Evolutionary conservation across 2,797 vertebrate genomes (phyloP), one percentile per base, ranked within the genome.

Genomic region (Huso huso): DNA sequence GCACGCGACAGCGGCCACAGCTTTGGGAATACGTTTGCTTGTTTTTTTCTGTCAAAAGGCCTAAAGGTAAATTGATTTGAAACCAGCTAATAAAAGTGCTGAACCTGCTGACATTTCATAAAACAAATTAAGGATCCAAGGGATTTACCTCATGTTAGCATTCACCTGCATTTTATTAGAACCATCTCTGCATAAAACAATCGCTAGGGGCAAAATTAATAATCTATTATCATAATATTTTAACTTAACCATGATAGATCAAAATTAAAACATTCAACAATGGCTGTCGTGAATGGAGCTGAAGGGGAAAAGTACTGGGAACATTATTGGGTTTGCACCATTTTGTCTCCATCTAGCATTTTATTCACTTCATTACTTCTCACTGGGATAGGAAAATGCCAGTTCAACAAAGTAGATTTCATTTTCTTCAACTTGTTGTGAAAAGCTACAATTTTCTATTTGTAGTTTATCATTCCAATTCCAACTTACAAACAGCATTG

Each of bases 71-170:
- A 82, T 80, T 86, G 82, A 86, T 86, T 87, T 82, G 74, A 76
- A 87, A 73, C 72, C 71, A 79, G 78, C 77, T 82, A 85, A 89
- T 84, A 85, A 88, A 87, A 79, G 70, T 76, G 67, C 79, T 63
- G 86, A 79, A 81, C 78, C 84, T 83, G 82, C 78, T 87, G 86
- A 80, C 79, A 83, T 84, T 82, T 88, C 81, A 79, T 81, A 82
- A 86, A 86, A 74, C 69, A 69, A 84, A 82, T 85, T 83, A 70
- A 18, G 48, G 10, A 55, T 13, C 61, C n/a, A 10, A 18, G 69
- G 65, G 48, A 18, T 7, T 62, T 62, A 10, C 61, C 18, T 9
- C 15, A 37, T 6, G n/a, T 62, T 62, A 62, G 61, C 51, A 12
- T 51, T 8, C 50, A 52, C 63, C 23, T 62, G 18, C n/a, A 8